Base-by-base conservation (phyloP, 2,888 invertebrate species). In the Altica lythri region DNA sequence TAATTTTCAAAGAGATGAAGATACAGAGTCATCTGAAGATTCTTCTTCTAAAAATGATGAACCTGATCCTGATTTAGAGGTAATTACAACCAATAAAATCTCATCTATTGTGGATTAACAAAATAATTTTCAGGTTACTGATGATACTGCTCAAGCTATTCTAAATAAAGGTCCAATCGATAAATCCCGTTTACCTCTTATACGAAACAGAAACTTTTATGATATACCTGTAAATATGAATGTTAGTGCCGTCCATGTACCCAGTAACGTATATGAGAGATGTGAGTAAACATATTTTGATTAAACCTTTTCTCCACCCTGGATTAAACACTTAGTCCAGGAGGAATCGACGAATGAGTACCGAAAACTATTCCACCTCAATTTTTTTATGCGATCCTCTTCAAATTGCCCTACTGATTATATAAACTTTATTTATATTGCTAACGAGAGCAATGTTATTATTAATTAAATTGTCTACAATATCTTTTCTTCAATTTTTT, bases 181-280 rank as follows among this genome's bases (percentile, higher is more conserved):
- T 65, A 83, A 71, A 59, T 67, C 69, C 4, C 65, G 65, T 19
- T 55, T 88, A 57, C 82, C 85, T 40, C 75, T 90, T 55, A 82
- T 81, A 55, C 81, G 82, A 63, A 89, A 88, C 73, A 78, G 83
- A 25, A 89, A 92, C 70, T 94, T 92, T 75, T 89, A 88, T 61
- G 84, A 89, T 70, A 85, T 86, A 58, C 83, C 84, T 18, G 86
- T 89, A 18, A 92, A 92, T 73, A 83, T 84, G 30, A 89, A 84
- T 72, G 82, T 86, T 72, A 93, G 92, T 71, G 90, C 94, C 59
- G 92, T 96, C 32, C 96, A 96, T 75, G 92, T 97, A 40, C 96
- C 97, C 22, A 95, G 95, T 57, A 96, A 95, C 77, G 95, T 97
- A 53, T 96, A 90, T 76, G 92, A 94, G 71, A 83, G 90, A 83